These are phyloP conservation scores for Leucophenga varia DNA, from an alignment of 1,140 invertebrate species.

Conservation along the genomic window DNA sequence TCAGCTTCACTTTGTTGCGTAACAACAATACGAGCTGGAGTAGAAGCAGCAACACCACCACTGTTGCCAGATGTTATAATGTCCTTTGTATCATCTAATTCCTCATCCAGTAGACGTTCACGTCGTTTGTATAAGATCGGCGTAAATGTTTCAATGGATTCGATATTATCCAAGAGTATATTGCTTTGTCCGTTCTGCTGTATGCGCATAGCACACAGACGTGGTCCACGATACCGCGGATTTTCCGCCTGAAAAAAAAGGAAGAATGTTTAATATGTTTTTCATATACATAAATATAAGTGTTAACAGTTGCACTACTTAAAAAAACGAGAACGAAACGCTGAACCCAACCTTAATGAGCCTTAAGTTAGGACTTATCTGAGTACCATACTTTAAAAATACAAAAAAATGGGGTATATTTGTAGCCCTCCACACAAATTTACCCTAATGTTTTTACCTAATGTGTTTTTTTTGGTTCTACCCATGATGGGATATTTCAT, in stretches of 20 bases:
- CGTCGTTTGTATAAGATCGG: slow-evolving; percentile 69
- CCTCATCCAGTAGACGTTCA: slow-evolving; percentile 46
- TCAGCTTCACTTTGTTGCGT: slow-evolving; percentile 29
- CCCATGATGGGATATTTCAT: too few relatives aligned
- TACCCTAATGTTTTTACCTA: too few relatives aligned
- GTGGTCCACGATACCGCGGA: slow-evolving; percentile 61
- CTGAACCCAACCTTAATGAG: not conserved
- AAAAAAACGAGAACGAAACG: not conserved
- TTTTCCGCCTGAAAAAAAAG: slow-evolving; percentile 40
- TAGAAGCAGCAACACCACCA: slow-evolving; percentile 37
- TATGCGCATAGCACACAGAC: slow-evolving; percentile 71
- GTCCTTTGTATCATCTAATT: slow-evolving; percentile 53
- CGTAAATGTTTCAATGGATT: slow-evolving; percentile 63
- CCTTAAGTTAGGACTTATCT: too few relatives aligned
- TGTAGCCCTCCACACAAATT: too few relatives aligned
- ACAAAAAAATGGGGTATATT: too few relatives aligned
- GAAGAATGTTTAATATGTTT: not conserved
- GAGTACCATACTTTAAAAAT: too few relatives aligned
- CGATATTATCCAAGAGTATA: slow-evolving; percentile 74
- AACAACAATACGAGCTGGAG: too few relatives aligned
- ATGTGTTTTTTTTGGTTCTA: too few relatives aligned
- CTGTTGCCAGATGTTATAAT: slow-evolving; percentile 53
- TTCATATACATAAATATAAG: not conserved
- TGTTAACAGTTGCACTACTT: not conserved
- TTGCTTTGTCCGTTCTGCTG: slow-evolving; percentile 75